phyloP scores from a whole-genome alignment of 2,113 vertebrate species.

The Scatophagus argus region DNA sequence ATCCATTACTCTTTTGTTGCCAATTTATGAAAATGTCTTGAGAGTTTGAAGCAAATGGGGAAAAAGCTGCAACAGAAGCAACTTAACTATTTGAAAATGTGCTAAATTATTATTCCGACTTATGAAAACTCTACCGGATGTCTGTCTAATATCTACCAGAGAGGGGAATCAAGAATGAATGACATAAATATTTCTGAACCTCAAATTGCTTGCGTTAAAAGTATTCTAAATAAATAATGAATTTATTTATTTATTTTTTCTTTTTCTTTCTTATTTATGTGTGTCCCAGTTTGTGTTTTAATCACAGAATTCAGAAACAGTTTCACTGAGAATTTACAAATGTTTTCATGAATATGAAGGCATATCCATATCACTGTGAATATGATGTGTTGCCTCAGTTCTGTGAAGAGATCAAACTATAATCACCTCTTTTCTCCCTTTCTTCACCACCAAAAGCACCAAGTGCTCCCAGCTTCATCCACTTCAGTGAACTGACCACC shows the following conservation, averaged over 20 bases:
- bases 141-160: neutral
- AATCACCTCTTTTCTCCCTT: conserved; percentile 1
- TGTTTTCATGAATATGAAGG: conserved; percentile 8
- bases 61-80: neutral
- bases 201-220: neutral
- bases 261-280: neutral
- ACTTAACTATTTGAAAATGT: neutral
- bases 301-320: conserved; percentile 9
- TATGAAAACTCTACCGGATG: neutral
- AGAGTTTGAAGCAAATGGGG: neutral
- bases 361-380: neutral
- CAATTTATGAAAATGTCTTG: neutral
- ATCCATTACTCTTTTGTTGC: conserved; percentile 6
- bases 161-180: neutral
- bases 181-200: neutral
- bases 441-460: conserved; percentile 86
- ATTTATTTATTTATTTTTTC: neutral
- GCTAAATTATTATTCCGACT: neutral
- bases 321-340: neutral
- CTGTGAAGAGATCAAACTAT: conserved; percentile 9
- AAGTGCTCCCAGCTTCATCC: conserved; percentile 90
- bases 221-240: neutral
- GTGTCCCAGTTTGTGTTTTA: neutral
- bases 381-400: neutral
- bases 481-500: conserved; percentile 97